Conservation (phyloP, 2,797 vertebrate species). For the Epinephelus coioides region DNA sequence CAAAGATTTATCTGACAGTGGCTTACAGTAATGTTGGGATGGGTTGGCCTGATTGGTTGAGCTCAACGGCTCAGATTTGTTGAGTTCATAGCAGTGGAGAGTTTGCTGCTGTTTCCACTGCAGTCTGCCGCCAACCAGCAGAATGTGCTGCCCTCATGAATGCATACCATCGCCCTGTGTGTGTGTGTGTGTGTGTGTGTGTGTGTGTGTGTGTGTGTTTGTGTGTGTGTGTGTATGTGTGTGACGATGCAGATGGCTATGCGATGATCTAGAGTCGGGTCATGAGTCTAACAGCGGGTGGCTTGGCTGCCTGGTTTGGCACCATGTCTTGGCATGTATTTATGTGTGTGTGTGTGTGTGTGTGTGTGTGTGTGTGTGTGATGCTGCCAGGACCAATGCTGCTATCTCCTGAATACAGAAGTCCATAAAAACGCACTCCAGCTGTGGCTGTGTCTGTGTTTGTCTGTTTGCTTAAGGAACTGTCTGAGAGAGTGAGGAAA, state of each 20-base stretch:
- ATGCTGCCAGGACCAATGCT: constrained; percentile 36
- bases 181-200: constrained; percentile 3
- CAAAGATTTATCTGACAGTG: constrained; percentile 58
- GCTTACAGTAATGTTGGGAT: constrained; percentile 45
- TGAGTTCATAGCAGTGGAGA: constrained; percentile 20
- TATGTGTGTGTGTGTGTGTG: constrained; percentile 26
- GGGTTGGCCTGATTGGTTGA: constrained; percentile 33
- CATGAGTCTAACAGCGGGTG: constrained; percentile 63
- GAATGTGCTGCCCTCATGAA: constrained; percentile 7
- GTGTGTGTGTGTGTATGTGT: not conserved
- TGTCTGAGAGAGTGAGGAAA: constrained; percentile 11
- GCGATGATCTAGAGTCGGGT: constrained; percentile 68
- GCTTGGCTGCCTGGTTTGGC: constrained; percentile 58
- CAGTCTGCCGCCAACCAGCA: constrained; percentile 24
- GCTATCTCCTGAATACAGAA: constrained; percentile 65
- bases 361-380: constrained; percentile 12
- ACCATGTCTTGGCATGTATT: constrained; percentile 40
- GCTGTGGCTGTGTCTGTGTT: constrained; percentile 29
- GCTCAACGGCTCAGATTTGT: constrained; percentile 36
- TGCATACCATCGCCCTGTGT: constrained; percentile 10
- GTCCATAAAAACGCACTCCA: constrained; percentile 41
- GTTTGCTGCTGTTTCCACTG: constrained; percentile 10
- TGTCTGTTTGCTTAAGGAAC: constrained; percentile 2
- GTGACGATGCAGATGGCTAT: constrained; percentile 58
- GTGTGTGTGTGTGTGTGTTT: not conserved